These are phyloP conservation scores for Pangasianodon hypophthalmus DNA, from an alignment of 2,113 vertebrate genomes.

Conservation along the genomic window DNA sequence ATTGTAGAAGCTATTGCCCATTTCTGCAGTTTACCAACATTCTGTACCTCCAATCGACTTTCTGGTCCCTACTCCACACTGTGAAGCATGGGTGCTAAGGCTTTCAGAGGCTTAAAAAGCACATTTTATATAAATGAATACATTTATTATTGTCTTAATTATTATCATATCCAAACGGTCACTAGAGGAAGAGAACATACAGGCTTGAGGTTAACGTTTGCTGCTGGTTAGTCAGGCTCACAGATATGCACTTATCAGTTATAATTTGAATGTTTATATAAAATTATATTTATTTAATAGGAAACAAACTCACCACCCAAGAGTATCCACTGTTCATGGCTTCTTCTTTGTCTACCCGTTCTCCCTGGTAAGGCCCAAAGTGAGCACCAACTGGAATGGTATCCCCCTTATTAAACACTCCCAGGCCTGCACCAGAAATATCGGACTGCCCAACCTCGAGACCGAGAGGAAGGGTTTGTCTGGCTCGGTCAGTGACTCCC, in stretches of 20 bases:
- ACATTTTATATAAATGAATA: background rate
- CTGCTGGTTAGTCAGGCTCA: background rate
- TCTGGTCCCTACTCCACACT: background rate
- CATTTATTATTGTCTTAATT: background rate
- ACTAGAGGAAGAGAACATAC: background rate
- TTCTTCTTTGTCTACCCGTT: slow-evolving; percentile 8
- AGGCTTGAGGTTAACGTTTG: background rate
- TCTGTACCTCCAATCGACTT: background rate
- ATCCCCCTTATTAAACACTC: background rate
- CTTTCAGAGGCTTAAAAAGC: background rate
- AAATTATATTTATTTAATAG: background rate
- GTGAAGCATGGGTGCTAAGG: background rate
- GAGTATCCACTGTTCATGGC: slow-evolving; percentile 21
- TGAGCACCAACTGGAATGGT: background rate
- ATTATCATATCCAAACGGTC: background rate
- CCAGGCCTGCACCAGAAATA: background rate
- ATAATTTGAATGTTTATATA: background rate
- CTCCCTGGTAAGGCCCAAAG: background rate
- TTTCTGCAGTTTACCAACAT: background rate
- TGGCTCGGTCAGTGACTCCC: background rate
- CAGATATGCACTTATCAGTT: background rate
- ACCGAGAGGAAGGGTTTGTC: background rate
- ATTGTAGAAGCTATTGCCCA: background rate
- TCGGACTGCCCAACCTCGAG: background rate
- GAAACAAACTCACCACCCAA: background rate